A percentile compares a stretch with the other conserved stretches of the same genome.
These are phyloP conservation scores for Oedothorax gibbosus DNA, from an alignment of 1,140 invertebrate species.

Conservation along the genomic window DNA sequence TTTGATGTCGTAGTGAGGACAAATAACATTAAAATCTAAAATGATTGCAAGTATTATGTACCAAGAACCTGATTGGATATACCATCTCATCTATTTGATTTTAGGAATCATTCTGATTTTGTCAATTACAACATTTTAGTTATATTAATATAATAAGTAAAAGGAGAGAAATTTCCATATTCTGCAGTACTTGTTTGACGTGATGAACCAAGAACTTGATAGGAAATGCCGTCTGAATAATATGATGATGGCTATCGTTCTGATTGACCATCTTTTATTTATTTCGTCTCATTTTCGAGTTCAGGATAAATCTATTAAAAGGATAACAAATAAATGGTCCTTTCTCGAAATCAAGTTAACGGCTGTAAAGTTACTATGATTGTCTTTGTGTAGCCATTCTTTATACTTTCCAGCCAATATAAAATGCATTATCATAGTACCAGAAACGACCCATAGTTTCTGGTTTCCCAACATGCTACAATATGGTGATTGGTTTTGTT, in stretches of 20 bases:
- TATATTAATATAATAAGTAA: no score
- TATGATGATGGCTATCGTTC: background rate
- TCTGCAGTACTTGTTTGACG: background rate
- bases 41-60: no score
- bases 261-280: background rate
- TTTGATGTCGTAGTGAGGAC: no score
- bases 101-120: slow-evolving; percentile 13
- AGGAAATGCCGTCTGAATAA: slow-evolving; percentile 33
- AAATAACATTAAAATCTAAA: no score
- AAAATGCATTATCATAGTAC: slow-evolving; percentile 7
- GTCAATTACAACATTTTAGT: no score
- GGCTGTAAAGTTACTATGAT: no score
- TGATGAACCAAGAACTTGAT: slow-evolving; percentile 11
- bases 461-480: background rate
- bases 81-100: background rate
- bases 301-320: no score
- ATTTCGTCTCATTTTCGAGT: background rate
- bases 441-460: background rate
- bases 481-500: no score
- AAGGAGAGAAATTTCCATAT: no score
- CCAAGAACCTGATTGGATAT: background rate
- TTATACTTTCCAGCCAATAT: slow-evolving; percentile 14
- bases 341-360: no score
- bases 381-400: no score
- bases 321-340: no score